These are phyloP conservation scores for Plecturocebus donacophilus DNA, from an alignment of 2,113 vertebrate genomes.

Conservation along the genomic window DNA sequence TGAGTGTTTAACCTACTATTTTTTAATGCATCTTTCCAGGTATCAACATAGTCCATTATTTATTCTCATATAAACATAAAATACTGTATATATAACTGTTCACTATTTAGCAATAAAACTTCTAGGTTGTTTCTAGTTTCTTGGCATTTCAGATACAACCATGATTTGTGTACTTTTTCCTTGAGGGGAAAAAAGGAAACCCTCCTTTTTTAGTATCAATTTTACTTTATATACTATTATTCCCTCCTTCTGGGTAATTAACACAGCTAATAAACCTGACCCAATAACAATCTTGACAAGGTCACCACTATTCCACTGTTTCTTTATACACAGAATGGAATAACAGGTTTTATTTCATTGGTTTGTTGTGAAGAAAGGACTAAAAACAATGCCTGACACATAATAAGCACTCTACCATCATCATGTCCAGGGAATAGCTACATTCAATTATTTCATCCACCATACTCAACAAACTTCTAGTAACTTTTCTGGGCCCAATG, in stretches of 20 bases:
- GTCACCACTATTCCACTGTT: not conserved
- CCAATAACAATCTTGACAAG: not conserved
- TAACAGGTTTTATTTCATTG: not conserved
- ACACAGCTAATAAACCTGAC: constrained; percentile 1
- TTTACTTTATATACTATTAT: not conserved
- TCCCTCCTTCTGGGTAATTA: not conserved
- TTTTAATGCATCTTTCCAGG: constrained; percentile 16
- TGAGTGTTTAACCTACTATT: constrained; percentile 13
- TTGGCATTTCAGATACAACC: constrained; percentile 12
- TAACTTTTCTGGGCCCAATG: not conserved
- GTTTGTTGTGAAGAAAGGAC: not conserved
- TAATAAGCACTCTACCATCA: not conserved
- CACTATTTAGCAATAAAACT: not conserved
- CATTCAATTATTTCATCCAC: not conserved
- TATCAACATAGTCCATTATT: not conserved
- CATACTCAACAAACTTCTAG: not conserved
- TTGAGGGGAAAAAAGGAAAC: not conserved
- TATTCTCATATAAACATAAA: not conserved
- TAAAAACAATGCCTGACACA: not conserved
- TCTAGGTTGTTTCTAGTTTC: constrained; percentile 21
- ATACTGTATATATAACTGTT: not conserved
- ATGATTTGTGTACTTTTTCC: not conserved
- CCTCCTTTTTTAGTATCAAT: not conserved
- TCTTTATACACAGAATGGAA: not conserved
- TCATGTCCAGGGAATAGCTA: not conserved